phyloP scores from a whole-genome alignment of 64 coral and sea anemone genomes.

The Pocillopora verrucosa region DNA sequence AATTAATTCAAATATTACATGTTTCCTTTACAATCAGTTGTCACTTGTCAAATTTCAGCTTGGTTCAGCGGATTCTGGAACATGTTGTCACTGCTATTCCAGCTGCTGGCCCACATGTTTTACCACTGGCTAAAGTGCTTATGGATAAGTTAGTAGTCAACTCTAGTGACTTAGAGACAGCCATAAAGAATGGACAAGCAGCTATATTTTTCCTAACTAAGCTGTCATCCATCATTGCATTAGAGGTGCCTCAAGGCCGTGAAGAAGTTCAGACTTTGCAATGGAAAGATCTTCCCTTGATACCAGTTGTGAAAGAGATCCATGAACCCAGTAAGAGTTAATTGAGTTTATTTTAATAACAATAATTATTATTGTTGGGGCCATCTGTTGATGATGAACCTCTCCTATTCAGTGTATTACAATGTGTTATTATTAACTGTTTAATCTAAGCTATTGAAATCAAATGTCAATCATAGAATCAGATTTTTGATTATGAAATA shows the following conservation, averaged over 20 bases:
- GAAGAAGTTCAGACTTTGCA: conserved; percentile 27
- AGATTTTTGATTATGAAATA: no score
- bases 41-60: not conserved
- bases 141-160: not conserved
- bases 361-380: no score
- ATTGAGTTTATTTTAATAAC: no score
- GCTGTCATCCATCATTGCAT: conserved; percentile 45
- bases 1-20: not conserved
- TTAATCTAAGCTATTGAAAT: no score
- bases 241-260: conserved; percentile 37
- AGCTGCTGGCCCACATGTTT: conserved; percentile 27
- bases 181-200: not conserved
- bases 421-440: no score
- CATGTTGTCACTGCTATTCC: conserved; percentile 38
- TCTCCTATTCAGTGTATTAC: no score
- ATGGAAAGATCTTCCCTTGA: conserved; percentile 64
- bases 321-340: conserved; percentile 44
- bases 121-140: conserved; percentile 19
- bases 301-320: conserved; percentile 57
- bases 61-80: conserved; percentile 43
- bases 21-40: not conserved
- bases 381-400: no score
- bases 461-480: no score
- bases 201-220: conserved; percentile 37
- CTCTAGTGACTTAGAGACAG: not conserved